Percentiles rank a stretch among this genome's conserved stretches.
Conservation (phyloP, 2,797 vertebrate genomes). For the Manis crassicaudata region DNA sequence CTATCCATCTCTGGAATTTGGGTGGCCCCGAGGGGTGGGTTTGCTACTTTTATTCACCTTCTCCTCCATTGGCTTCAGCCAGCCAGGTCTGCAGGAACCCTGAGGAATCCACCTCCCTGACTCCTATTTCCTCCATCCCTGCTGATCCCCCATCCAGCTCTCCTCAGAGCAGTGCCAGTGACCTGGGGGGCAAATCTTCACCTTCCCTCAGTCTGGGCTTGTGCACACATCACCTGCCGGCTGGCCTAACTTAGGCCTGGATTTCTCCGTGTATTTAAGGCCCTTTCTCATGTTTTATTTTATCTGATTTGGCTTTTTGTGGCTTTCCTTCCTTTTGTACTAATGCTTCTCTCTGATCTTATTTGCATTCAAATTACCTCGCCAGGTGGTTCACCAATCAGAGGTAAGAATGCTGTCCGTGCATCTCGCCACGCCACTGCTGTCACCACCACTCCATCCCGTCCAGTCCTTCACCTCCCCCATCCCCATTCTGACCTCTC, state of each 20-base stretch:
- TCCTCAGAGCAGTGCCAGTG: conserved; percentile 8
- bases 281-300: conserved; percentile 76
- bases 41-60: neutral
- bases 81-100: neutral
- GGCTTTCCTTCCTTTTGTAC: conserved; percentile 90
- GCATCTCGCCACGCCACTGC: conserved; percentile 84
- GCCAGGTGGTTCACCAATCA: conserved; percentile 99
- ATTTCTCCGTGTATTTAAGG: conserved; percentile 16
- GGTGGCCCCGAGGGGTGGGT: neutral
- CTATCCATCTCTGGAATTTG: conserved; percentile 84
- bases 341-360: conserved; percentile 98
- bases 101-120: neutral
- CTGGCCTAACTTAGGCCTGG: neutral
- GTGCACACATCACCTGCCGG: neutral
- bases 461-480: conserved; percentile 83
- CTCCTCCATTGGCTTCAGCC: neutral
- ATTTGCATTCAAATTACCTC: conserved; percentile 99
- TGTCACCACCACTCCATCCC: conserved; percentile 74
- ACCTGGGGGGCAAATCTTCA: conserved; percentile 11
- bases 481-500: conserved; percentile 85
- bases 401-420: conserved; percentile 99
- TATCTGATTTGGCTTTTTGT: conserved; percentile 87
- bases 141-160: neutral
- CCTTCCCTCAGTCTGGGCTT: conserved; percentile 21
- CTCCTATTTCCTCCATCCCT: neutral